Evolutionary conservation across 1,140 invertebrate species (phyloP), one percentile per base, ranked within the genome.

Genomic region (Trissolcus basalis): DNA sequence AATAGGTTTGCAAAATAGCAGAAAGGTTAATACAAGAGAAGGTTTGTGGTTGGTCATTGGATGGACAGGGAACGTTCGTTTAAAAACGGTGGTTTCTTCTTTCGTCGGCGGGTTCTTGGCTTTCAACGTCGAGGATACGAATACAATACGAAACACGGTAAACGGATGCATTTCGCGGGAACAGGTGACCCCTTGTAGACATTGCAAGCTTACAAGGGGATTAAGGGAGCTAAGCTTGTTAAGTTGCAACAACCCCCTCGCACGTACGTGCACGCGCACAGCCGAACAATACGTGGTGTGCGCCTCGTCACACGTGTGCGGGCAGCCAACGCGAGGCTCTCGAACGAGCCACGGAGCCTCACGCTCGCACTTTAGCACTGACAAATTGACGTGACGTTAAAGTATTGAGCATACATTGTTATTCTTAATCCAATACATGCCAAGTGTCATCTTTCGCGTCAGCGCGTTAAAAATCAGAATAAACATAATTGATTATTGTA

Each of bases 141-240:
- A 50, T 33, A 71, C 58, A 54, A 67, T 59, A 58, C 65, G 70
- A 77, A 77, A 76, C 74, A 80, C 67, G 74, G 19, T 77, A 88
- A 89, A 86, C 82, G 86, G 82, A 87, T 88, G 86, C 83, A 85
- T 89, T 88, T 88, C 81, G 83, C 86, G 82, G 85, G 86, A 87
- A 84, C 86, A 84, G 86, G 83, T 89, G 87, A 89, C 86, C 87
- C 87, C 86, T 88, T 89, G 87, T 89, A 89, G 87, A 89, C 87
- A 88, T 88, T 85, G 83, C 80, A 77, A 83, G 87, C 84, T 89
- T 89, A 89, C 87, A 88, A 88, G 85, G 80, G 83, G 86, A 88
- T 88, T 87, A 87, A 84, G 83, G 78, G 77, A 72, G 83, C 83
- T 87, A 86, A 88, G 87, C 87, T 87, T 88, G 86, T 88, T 88